Evolutionary conservation across 92 coral and sea anemone genomes (phyloP), one percentile per base, ranked within the genome.

Genomic region (Umimayanthus kanabou): DNA sequence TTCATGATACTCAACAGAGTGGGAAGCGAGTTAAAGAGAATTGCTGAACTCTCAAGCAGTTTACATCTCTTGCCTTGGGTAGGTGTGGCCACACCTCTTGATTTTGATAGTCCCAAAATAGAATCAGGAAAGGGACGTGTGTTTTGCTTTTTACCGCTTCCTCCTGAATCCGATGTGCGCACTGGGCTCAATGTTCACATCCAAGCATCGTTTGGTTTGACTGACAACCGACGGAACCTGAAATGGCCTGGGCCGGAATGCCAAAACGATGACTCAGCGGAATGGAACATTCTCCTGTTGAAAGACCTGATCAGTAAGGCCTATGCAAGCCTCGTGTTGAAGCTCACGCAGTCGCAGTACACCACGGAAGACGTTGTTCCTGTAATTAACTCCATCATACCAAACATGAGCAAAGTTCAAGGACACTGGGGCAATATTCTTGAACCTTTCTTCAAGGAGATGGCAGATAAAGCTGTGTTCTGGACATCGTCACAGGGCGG

Each of bases 231-330:
- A 30, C 89, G 99, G 25, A 94, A 94, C 74, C 88, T 96, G 2
- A 91, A 93, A 81, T 96, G 99, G 99, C 97, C 99, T 39, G 98
- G 99, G 22, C 87, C 92, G 18, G 99, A 95, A 79, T 93, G 97
- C 78, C 98, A 95, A 87, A 95, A 90, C 77, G 98, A 96, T 76
- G 99, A 95, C 49, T 92, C 95, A 9, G 98, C 99, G 4, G 93
- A 91, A 71, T 95, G 97, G 98, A 95, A 95, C 81, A 74, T 92
- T 47, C 81, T 92, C 49, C 92, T 95, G 43, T 55, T 92, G 30
- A 89, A 90, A 11, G 95, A 95, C 4, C 92, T 92, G 39, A 86
- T 94, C 55, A 93, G 96, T 79, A 91, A 92, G 89, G 98, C 97
- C 13, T 95, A 94, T 77, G 93, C 94, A 22, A 95, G 90, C 66